Conservation (phyloP, 2,113 vertebrate genomes). For the Bubo blakistoni region DNA sequence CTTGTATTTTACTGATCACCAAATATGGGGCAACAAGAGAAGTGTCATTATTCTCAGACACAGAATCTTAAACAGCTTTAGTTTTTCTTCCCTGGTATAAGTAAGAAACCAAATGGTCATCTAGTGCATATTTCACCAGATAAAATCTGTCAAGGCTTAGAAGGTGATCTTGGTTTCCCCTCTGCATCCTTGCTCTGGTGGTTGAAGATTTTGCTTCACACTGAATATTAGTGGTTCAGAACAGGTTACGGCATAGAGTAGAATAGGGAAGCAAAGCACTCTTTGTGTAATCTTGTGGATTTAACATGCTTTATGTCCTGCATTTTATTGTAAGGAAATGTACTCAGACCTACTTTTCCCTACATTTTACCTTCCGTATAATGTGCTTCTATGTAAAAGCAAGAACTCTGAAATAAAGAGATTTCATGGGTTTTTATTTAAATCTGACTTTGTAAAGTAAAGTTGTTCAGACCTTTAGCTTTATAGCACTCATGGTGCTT, state of each 20-base stretch:
- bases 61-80: not conserved
- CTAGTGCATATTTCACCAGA: not conserved
- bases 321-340: not conserved
- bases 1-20: not conserved
- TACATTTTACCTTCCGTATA: not conserved
- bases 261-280: not conserved
- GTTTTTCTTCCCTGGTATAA: not conserved
- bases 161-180: not conserved
- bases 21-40: not conserved
- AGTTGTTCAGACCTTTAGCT: not conserved
- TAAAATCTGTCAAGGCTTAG: not conserved
- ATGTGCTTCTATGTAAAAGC: not conserved
- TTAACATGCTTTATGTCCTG: not conserved
- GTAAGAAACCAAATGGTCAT: not conserved
- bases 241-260: not conserved
- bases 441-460: not conserved
- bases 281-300: not conserved
- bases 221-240: not conserved
- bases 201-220: not conserved
- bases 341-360: not conserved
- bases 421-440: not conserved
- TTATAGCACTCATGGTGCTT: not conserved
- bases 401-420: not conserved
- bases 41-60: not conserved
- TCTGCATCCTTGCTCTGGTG: too few species aligned